A percentile compares a stretch with the other conserved stretches of the same genome.
phyloP scores from a whole-genome alignment of 2,888 invertebrate genomes.

The Hanleya hanleyi region DNA sequence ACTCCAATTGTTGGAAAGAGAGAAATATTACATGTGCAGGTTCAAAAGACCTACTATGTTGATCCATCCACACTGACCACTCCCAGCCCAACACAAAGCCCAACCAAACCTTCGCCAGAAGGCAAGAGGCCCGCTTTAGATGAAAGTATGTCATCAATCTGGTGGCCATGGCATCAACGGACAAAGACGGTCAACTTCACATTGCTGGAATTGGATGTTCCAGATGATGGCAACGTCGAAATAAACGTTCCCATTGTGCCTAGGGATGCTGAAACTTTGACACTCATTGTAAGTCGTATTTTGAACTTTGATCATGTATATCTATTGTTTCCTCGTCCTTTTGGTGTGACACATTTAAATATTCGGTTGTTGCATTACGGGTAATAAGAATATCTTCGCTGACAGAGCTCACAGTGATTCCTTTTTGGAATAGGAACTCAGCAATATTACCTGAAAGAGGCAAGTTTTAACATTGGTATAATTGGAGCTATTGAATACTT shows the following conservation, averaged over 20 bases:
- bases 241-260: background rate
- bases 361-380: no score
- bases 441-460: no score
- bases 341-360: no score
- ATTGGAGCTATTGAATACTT: no score
- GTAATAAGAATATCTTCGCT: no score
- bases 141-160: background rate
- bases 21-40: background rate
- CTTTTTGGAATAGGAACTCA: no score
- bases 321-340: no score
- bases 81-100: background rate
- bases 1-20: background rate
- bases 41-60: background rate
- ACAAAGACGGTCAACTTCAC: background rate
- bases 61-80: background rate
- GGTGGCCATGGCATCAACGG: background rate
- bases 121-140: no score
- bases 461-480: no score
- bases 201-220: background rate
- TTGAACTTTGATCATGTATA: no score
- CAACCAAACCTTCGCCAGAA: background rate
- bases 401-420: no score
- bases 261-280: background rate
- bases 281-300: background rate
- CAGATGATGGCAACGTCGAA: background rate